Evolutionary conservation across 1,140 invertebrate species (phyloP), one percentile per base, ranked within the genome.

Genomic region (Gryon sp.): DNA sequence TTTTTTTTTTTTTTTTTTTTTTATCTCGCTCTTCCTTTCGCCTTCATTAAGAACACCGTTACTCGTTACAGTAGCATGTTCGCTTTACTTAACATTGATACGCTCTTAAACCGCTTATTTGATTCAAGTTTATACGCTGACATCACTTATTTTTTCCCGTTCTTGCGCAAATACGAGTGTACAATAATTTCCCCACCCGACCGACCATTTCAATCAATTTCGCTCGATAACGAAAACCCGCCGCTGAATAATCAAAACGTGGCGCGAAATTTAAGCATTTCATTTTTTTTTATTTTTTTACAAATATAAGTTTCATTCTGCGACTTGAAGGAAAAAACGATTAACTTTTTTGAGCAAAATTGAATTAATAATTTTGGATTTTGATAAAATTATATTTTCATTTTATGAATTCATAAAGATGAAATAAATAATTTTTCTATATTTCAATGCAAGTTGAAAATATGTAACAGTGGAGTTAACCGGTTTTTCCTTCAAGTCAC

Each of bases 1-100:
- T n/a, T n/a, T n/a, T n/a, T n/a, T n/a, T n/a, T n/a, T n/a, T n/a
- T n/a, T n/a, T n/a, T n/a, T n/a, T n/a, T n/a, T n/a, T n/a, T n/a
- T n/a, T n/a, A n/a, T n/a, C n/a, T n/a, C n/a, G n/a, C n/a, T n/a
- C n/a, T 48, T 69, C 65, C 65, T 69, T 69, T 69, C 65, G 65
- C 65, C 52, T 69, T 41, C 45, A n/a, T 7, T n/a, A 19, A n/a
- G 19, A 26, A 19, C 34, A 59, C 65, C 65, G 65, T 69, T 69
- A 59, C 41, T 40, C 34, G 43, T 24, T 66, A n/a, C 30, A 28
- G 20, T n/a, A 9, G 48, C 38, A 46, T 55, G 40, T 11, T 55
- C 14, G 28, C 14, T 34, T 34, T 34, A 12, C 32, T 12, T 12
- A 12, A 11, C 22, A 24, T 34, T 9, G 14, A 34, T 11, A 34